Evolutionary conservation across 30 jellyfish, hydroid and myxozoan species (phyloP).

Genomic region (Pseudorhiza aurosa): DNA sequence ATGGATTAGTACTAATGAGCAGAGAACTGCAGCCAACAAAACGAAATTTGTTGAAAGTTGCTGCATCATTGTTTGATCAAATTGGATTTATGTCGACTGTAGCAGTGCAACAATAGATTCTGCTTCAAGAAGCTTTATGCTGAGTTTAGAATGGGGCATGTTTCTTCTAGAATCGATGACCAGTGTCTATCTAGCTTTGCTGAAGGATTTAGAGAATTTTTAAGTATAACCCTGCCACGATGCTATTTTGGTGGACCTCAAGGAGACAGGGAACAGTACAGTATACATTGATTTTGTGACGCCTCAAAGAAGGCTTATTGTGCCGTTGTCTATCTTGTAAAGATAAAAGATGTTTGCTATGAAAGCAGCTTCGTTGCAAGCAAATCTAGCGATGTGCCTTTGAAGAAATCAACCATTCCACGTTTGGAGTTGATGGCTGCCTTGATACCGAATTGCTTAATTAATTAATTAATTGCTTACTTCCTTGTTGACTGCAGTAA

Average conservation of each 20-base stretch:
- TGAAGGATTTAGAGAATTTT: too few relatives aligned
- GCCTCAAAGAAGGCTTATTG: constrained; percentile 45
- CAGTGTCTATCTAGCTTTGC: too few relatives aligned
- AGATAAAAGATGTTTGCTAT: not conserved
- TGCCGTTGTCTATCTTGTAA: constrained; percentile 24
- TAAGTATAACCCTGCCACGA: too few relatives aligned
- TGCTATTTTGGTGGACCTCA: too few relatives aligned
- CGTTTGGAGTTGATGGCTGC: constrained; percentile 36
- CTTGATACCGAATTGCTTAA: too few relatives aligned
- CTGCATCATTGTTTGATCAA: constrained; percentile 75
- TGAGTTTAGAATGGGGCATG: too few relatives aligned
- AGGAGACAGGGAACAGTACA: too few relatives aligned
- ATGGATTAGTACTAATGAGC: too few relatives aligned
- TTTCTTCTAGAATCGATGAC: too few relatives aligned
- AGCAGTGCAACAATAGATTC: constrained; percentile 6
- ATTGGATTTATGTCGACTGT: constrained; percentile 46
- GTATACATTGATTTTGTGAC: constrained; percentile 47
- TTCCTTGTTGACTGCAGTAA: too few relatives aligned
- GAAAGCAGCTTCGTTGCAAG: not conserved
- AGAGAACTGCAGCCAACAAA: constrained; percentile 47
- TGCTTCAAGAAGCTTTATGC: constrained; percentile 63
- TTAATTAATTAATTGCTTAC: too few relatives aligned
- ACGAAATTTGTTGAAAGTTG: constrained; percentile 37
- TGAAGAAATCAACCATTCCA: constrained; percentile 26
- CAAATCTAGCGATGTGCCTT: constrained; percentile 23